A percentile compares a stretch with the other conserved stretches of the same genome.
Conservation (phyloP, 92 coral and sea anemone genomes). For the Heteractis magnifica region DNA sequence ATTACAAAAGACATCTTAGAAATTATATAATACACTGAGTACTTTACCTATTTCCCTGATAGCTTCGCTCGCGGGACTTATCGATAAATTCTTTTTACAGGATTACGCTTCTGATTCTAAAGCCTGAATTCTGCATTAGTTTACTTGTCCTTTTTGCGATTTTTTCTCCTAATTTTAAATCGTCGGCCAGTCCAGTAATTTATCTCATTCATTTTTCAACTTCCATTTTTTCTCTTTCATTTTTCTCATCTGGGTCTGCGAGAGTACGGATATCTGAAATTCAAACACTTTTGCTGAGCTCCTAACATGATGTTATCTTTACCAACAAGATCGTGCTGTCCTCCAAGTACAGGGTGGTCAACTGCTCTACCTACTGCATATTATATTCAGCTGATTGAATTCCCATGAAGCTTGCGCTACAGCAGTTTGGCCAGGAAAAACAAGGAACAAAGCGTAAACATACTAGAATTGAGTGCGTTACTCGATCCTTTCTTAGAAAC, state of each 20-base stretch:
- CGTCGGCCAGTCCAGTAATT: neutral
- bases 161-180: neutral
- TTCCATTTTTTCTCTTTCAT: neutral
- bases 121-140: neutral
- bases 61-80: neutral
- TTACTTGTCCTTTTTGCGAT: neutral
- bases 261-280: neutral
- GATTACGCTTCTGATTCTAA: neutral
- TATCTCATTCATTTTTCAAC: neutral
- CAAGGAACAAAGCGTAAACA: neutral
- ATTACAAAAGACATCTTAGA: neutral
- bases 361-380: too few species aligned
- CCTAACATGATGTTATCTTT: neutral
- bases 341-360: too few species aligned
- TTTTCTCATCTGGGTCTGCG: neutral
- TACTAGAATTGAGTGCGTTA: neutral
- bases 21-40: neutral
- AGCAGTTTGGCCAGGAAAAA: neutral
- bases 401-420: neutral
- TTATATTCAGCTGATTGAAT: neutral
- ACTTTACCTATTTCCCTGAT: neutral
- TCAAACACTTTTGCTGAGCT: neutral
- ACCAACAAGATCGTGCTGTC: neutral
- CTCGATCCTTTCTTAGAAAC: neutral
- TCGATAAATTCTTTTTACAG: neutral